These are phyloP conservation scores for Drosophila limbata DNA, from an alignment of 2,888 invertebrate species.

Conservation along the genomic window DNA sequence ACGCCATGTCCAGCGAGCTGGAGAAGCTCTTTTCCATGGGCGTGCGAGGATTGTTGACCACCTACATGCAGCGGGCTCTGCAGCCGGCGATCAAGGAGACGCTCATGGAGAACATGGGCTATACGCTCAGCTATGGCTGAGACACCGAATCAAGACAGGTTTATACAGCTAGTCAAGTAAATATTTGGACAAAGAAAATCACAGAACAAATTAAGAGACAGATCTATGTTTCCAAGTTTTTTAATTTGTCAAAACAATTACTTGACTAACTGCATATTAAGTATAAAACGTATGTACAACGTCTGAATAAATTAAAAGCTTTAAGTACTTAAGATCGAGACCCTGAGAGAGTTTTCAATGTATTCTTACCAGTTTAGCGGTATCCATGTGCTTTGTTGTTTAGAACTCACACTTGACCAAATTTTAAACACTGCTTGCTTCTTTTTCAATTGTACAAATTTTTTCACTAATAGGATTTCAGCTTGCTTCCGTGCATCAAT, in stretches of 20 bases:
- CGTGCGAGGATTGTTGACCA: conserved; percentile 91
- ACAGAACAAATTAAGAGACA: too few relatives aligned
- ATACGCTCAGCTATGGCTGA: conserved; percentile 93
- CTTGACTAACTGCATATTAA: not conserved
- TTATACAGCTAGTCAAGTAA: conserved; percentile 12
- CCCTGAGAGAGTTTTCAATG: not conserved
- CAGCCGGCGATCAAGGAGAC: conserved; percentile 95
- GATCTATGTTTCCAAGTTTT: not conserved
- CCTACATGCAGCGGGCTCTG: conserved; percentile 93
- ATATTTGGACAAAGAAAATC: not conserved
- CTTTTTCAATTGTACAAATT: conserved; percentile 30
- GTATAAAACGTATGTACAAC: conserved; percentile 21
- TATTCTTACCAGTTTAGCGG: conserved; percentile 78
- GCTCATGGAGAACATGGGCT: conserved; percentile 94
- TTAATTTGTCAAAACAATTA: not conserved
- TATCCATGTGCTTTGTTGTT: conserved; percentile 70
- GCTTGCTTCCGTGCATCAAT: conserved; percentile 64
- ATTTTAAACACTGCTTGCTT: conserved; percentile 43
- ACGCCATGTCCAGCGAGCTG: conserved; percentile 91
- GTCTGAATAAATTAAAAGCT: conserved; percentile 50
- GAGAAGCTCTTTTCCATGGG: conserved; percentile 94
- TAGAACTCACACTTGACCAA: conserved; percentile 32
- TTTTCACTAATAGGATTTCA: conserved; percentile 62
- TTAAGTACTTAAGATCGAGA: conserved; percentile 39
- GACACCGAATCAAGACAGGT: not conserved